These are phyloP conservation scores for Xestia c-nigrum DNA, from an alignment of 2,888 invertebrate genomes.

Conservation along the genomic window DNA sequence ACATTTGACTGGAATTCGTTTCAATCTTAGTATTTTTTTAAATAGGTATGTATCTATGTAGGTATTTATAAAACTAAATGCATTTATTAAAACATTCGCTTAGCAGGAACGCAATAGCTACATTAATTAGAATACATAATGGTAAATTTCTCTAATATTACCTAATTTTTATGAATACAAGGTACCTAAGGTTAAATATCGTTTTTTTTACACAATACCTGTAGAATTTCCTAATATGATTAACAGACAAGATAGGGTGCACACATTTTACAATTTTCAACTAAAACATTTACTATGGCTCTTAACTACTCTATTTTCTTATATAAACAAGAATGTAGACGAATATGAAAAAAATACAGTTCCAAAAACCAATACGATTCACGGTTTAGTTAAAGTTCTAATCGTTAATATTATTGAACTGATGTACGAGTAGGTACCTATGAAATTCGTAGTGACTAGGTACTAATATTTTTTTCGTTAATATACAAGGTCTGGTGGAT, in stretches of 20 bases:
- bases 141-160: neutral
- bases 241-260: neutral
- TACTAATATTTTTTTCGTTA: neutral
- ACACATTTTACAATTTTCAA: neutral
- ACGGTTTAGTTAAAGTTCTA: neutral
- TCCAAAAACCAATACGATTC: neutral
- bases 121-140: neutral
- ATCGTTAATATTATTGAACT: neutral
- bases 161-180: neutral
- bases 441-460: constrained; percentile 2
- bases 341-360: neutral
- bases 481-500: neutral
- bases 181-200: neutral
- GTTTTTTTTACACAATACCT: neutral
- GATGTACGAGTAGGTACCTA: neutral
- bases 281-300: neutral
- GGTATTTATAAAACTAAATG: constrained; percentile 5
- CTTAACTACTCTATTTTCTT: neutral
- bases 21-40: neutral
- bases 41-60: neutral
- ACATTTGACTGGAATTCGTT: neutral
- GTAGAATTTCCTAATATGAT: neutral
- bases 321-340: neutral
- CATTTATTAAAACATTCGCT: constrained; percentile 7
- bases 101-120: neutral